phyloP scores from a whole-genome alignment of 2,888 invertebrate species.

The Scaeva pyrastri region DNA sequence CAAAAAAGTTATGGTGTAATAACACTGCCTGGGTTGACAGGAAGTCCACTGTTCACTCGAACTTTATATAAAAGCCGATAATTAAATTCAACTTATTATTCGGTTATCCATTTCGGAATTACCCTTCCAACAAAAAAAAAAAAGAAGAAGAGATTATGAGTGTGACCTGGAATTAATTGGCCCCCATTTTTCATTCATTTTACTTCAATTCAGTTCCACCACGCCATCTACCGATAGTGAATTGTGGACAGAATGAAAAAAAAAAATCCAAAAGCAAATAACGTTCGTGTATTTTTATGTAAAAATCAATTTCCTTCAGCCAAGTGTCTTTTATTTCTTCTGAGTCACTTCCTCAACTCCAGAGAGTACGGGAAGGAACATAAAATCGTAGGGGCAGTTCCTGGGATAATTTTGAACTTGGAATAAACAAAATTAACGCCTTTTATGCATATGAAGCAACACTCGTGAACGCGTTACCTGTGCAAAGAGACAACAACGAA shows the following conservation, averaged over 20 bases:
- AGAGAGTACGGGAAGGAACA: neutral
- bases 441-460: neutral
- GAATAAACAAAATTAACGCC: neutral
- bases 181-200: conserved; percentile 69
- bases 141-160: conserved; percentile 64
- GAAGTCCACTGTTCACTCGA: conserved; percentile 37
- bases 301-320: conserved; percentile 66
- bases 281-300: conserved; percentile 4
- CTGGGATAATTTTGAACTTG: conserved; percentile 42
- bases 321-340: conserved; percentile 45
- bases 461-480: conserved; percentile 35
- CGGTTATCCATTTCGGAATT: conserved; percentile 16
- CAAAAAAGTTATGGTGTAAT: neutral
- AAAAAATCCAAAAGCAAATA: conserved; percentile 47
- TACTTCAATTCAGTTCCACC: too few species aligned
- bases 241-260: neutral
- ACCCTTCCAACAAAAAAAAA: too few species aligned
- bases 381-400: conserved; percentile 37
- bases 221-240: neutral
- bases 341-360: conserved; percentile 64
- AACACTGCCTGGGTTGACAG: conserved; percentile 52
- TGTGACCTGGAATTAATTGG: conserved; percentile 75
- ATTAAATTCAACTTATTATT: conserved; percentile 41
- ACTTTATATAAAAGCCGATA: conserved; percentile 50
- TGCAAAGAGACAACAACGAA: conserved; percentile 49